Base-by-base conservation (phyloP, 1,140 invertebrate genomes). In the Halyomorpha halys region DNA sequence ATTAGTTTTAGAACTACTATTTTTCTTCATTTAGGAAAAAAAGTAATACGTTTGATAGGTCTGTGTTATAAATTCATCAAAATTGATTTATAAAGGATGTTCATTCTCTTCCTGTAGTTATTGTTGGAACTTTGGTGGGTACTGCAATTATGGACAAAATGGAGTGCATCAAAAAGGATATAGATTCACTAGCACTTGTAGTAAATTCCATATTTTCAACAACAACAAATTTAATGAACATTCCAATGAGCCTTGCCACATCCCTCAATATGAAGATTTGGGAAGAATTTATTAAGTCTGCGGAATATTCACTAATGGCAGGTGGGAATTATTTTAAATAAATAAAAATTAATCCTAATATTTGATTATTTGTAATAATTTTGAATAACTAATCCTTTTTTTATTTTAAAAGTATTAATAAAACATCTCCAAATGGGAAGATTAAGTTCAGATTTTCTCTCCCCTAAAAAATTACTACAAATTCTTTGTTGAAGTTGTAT, bases 171-270 rank as follows among this genome's bases (percentile, higher is more conserved):
- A 74, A 77, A 39, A 70, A 72, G 59, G 73, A 74, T 34, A 68
- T 83, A 8, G 72, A 75, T 49, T 71, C 76, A 34, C 82, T 91
- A 68, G 80, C 87, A 0, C 69, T 76, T 21, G 80, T 77, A 34
- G 80, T 92, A 6, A 83, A 86, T 66, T 78, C 82, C 64, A 84
- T 94, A 53, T 92, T 93, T 73, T 72, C 82, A 67, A 82, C 84
- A 21, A 87, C 85, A 61, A 81, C 83, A 0, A 78, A 79, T 59
- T 74, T 94, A 64, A 82, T 84, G 61, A 75, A 83, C 14, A 69
- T 90, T 18, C 85, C 90, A 3, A 77, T 85, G 0, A 76, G 78
- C 54, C 71, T 86, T 39, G 88, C 86, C 14, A 79, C 81, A 67
- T 75, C 75, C 51, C 72, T 86, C 1, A 80, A 80, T 64, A 71